Base-by-base conservation (phyloP, 1,140 invertebrate species). In the Magallana gigas region DNA sequence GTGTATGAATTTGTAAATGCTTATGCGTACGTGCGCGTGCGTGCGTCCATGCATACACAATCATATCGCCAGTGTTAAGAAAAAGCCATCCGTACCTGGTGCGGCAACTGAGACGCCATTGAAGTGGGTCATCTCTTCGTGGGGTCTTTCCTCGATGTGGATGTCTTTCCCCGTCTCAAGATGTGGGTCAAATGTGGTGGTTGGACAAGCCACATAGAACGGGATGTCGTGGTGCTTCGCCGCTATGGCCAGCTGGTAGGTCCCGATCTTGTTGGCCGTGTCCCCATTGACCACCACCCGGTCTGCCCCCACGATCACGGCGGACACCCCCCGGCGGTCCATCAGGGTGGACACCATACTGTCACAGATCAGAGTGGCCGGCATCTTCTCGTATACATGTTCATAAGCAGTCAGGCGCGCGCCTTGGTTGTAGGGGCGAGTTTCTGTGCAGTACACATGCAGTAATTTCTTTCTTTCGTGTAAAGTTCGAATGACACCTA, bases 201-300 rank as follows among this genome's bases (percentile, higher is more conserved):
- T 96, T 0, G 99, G 99, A 23, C 98, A 98, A 0, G 98, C 98
- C 14, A 99, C 97, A 94, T 98, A 99, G 95, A 99, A 99, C 88
- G 98, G 98, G 57, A 99, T 97, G 23, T 96, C 96, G 93, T 99
- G 98, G 95, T 98, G 95, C 92, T 98, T 97, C 8, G 98, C 98
- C 57, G 97, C 95, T 68, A 99, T 97, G 1, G 99, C 98, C 92
- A 99, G 97, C 96, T 97, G 94, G 36, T 99, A 99, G 23, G 99
- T 99, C 90, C 99, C 99, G 94, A 99, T 99, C 96, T 99, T 99
- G 94, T 99, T 99, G 0, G 99, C 99, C 2, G 99, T 99, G 94
- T 99, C 99, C 2, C 99, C 99, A 95, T 99, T 99, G 1, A 96
- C 96, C 16, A 97, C 98, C 56, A 99, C 97, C 68, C 94, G 88